Percentiles rank a stretch among this genome's conserved stretches.
phyloP scores from a whole-genome alignment of 2,888 invertebrate genomes.

The Limnephilus lunatus region DNA sequence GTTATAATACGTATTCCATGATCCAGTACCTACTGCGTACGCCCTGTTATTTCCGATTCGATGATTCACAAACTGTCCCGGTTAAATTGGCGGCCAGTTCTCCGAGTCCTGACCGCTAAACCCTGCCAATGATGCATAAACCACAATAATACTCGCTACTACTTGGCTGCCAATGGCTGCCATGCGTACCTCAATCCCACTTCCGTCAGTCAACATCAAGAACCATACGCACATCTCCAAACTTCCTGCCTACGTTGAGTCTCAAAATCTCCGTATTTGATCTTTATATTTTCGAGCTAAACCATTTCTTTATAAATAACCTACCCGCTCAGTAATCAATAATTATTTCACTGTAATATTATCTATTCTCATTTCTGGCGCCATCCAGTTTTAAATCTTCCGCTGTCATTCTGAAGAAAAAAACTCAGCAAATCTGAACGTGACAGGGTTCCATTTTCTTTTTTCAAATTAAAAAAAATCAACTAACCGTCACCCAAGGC shows the following conservation, averaged over 20 bases:
- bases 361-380: neutral
- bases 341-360: neutral
- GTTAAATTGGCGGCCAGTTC: neutral
- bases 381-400: neutral
- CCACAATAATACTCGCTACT: neutral
- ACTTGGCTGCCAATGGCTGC: neutral
- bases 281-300: too few relatives aligned
- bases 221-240: neutral
- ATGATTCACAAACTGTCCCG: constrained; percentile 12
- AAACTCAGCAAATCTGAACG: neutral
- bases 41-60: neutral
- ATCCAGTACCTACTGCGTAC: neutral
- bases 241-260: too few relatives aligned
- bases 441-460: neutral
- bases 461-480: neutral
- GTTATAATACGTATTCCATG: neutral
- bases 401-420: neutral
- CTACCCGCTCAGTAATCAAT: too few relatives aligned
- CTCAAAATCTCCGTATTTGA: too few relatives aligned
- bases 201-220: neutral
- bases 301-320: too few relatives aligned
- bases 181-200: neutral
- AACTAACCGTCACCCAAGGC: constrained; percentile 15
- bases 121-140: constrained; percentile 41
- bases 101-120: neutral